Evolutionary conservation across 2,797 vertebrate species (phyloP).

Genomic region (Galaxias olidus): DNA sequence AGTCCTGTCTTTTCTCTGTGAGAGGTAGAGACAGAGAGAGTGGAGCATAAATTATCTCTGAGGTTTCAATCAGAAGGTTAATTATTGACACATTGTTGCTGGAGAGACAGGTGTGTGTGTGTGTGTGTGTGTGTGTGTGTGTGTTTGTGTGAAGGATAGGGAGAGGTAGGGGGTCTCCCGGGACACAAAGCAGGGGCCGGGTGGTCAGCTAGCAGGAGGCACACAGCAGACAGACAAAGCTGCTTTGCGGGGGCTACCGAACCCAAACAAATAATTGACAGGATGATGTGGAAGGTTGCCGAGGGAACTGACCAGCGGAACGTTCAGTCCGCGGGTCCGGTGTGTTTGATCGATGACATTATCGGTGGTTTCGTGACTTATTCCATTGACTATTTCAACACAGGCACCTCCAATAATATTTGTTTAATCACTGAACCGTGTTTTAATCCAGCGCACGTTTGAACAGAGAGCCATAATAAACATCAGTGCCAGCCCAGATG

Average conservation of each 20-base stretch:
- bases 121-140: conserved; percentile 25
- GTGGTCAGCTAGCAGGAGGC: conserved; percentile 27
- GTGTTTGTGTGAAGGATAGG: neutral
- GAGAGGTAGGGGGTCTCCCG: no score
- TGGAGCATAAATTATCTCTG: conserved; percentile 16
- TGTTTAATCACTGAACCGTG: no score
- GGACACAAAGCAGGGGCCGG: conserved; percentile 38
- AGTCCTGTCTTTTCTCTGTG: no score
- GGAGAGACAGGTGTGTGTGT: conserved; percentile 8
- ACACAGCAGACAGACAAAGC: conserved; percentile 36
- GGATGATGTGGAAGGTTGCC: conserved; percentile 25
- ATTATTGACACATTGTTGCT: no score
- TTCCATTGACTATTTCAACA: no score
- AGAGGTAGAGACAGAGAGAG: no score
- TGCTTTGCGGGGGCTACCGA: neutral
- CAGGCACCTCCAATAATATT: no score
- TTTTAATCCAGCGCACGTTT: no score
- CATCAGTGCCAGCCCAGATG: no score
- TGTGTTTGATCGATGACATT: no score
- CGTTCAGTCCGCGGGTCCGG: conserved; percentile 8
- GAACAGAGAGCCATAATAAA: no score
- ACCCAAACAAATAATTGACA: conserved; percentile 47
- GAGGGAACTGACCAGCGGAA: conserved; percentile 43
- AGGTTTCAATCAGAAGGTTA: conserved; percentile 25
- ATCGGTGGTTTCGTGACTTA: no score